These are phyloP conservation scores for Pocillopora damicornis DNA, from an alignment of 64 coral and sea anemone species.

Conservation along the genomic window DNA sequence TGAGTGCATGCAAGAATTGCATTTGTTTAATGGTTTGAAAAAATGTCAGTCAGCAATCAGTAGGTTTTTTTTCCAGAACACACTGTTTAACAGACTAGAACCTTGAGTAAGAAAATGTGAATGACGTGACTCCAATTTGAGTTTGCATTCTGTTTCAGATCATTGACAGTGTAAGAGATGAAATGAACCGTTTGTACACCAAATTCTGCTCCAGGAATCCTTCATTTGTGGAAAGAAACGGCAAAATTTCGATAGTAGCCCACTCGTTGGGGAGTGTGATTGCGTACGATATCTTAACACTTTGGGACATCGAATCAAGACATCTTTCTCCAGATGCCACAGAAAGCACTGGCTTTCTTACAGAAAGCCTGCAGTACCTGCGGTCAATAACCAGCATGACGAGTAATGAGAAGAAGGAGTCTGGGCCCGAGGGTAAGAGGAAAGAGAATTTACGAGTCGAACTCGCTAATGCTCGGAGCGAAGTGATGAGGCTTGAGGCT, in stretches of 20 bases:
- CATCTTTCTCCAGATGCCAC: slow-evolving; percentile 60
- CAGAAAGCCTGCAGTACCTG: slow-evolving; percentile 82
- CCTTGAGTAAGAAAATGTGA: no score
- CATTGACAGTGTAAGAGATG: slow-evolving; percentile 79
- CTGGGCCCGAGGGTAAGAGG: background rate
- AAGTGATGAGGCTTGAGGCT: slow-evolving; percentile 68
- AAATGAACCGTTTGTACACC: slow-evolving; percentile 74
- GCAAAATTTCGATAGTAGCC: slow-evolving; percentile 84
- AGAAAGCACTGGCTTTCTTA: slow-evolving; percentile 73
- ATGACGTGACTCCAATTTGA: no score
- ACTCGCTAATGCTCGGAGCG: slow-evolving; percentile 65
- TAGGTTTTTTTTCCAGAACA: no score
- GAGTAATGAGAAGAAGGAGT: background rate
- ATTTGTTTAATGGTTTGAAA: no score
- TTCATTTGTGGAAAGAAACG: slow-evolving; percentile 61
- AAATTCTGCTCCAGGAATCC: slow-evolving; percentile 79
- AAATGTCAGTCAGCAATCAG: no score
- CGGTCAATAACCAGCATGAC: slow-evolving; percentile 39
- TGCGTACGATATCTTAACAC: slow-evolving; percentile 85
- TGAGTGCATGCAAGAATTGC: no score
- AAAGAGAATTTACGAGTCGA: slow-evolving; percentile 83
- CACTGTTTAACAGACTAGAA: no score
- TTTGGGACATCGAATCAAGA: slow-evolving; percentile 82
- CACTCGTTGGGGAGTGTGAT: slow-evolving; percentile 96
- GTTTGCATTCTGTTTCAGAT: slow-evolving; percentile 61